Base-by-base conservation (phyloP, 2,113 vertebrate genomes). In the Heterochromis multidens region DNA sequence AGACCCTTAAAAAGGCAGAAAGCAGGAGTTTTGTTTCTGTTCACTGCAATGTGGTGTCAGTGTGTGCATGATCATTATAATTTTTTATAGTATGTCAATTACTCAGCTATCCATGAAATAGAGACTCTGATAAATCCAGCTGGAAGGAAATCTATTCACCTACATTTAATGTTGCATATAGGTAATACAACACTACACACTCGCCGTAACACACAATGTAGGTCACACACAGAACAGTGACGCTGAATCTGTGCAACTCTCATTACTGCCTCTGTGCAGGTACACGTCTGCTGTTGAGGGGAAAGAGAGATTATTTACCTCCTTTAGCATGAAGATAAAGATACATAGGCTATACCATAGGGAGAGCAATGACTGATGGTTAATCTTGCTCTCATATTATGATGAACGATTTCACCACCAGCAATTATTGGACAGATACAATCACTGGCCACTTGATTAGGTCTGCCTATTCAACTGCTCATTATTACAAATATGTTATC, bases 1-100 rank as follows among this genome's bases (percentile, higher is more conserved):
- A 35, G 23, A n/a, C 0, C 2, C 23, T 5, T 9, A 67, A 46
- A 70, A 3, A 5, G 37, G 14, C 11, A 46, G 0, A 0, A 70
- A 27, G 46, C 23, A 46, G 14, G 3, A 70, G 14, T 46, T 70
- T 17, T 46, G 3, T 6, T 46, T 27, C 11, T 27, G 4, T 70
- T 46, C 43, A 70, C 63, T 46, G 23, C 37, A 46, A 27, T 0
- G 8, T 70, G 37, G 2, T 13, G 16, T 70, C 0, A 46, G 37
- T 0, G 0, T 70, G 23, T 67, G 63, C 13, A 46, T 70, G 37
- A 46, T 14, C 37, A 27, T 11, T 40, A 0, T 70, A 14, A 46
- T 4, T 43, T 46, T 70, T 70, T 3, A 23, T 27, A 37, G 5
- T 37, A 37, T 37, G 35, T 37, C 35, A 37, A 7, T 37, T 6